Evolutionary conservation across 2,113 vertebrate genomes (phyloP).

Genomic region (Stomatorhinus ivindoensis): DNA sequence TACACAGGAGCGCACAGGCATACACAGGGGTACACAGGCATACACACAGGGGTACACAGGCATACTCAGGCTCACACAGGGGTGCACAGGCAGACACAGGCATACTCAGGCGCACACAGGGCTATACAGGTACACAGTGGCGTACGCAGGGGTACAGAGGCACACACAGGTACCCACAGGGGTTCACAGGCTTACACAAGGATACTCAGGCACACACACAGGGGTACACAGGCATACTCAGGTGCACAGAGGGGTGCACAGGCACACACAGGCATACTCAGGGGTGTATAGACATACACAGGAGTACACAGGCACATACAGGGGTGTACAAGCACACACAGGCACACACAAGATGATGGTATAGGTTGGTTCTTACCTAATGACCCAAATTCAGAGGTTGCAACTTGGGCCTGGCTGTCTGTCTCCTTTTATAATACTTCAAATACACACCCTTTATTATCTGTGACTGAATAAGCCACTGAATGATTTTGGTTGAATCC

Average conservation of each 20-base stretch:
- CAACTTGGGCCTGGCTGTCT: constrained; percentile 18
- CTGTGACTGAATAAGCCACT: constrained; percentile 30
- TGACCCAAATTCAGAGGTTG: constrained; percentile 32
- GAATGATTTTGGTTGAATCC: neutral
- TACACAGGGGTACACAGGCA: no score
- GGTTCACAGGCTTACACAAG: neutral
- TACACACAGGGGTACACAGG: no score
- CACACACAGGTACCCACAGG: neutral
- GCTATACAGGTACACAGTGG: neutral
- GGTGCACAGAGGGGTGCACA: no score
- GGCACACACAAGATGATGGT: neutral
- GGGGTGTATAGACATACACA: neutral
- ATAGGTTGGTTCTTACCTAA: constrained; percentile 30
- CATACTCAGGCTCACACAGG: no score
- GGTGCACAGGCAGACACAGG: no score
- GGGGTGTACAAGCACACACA: neutral
- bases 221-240: neutral
- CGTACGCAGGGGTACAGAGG: neutral
- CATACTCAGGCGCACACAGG: no score
- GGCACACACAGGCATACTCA: neutral
- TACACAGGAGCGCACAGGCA: no score
- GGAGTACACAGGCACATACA: neutral
- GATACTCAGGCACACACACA: neutral
- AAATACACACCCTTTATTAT: constrained; percentile 44
- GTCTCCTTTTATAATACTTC: neutral